Base-by-base conservation (phyloP, 1,140 invertebrate species). In the Pteromalus puparum region DNA sequence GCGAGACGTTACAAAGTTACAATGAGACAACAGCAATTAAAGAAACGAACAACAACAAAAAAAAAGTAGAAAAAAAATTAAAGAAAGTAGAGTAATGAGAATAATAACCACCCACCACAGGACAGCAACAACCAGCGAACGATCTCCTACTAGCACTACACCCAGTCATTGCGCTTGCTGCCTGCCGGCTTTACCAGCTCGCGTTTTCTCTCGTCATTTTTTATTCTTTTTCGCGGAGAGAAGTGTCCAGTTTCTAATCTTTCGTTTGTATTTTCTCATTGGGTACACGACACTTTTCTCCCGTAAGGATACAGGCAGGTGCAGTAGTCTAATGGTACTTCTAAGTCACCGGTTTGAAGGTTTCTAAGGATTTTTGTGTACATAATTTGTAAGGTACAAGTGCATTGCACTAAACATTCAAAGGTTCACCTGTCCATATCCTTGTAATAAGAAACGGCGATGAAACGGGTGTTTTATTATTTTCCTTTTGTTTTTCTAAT, bases 51-150 rank as follows among this genome's bases (percentile, higher is more conserved):
- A 84, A 76, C 24, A 78, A 85, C 53, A 79, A 87, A 48, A 72
- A 82, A 79, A 61, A 70, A 70, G 30, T 48, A 76, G 38, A 83
- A 85, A 87, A 74, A 42, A 85, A 30, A 77, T 85, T 72, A 77
- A 53, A 61, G 46, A 84, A 85, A 85, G 68, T 81, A 81, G 38
- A 82, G 77, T 87, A 88, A 87, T 86, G 72, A 86, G 81, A 84
- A 84, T 84, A 84, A 61, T 85, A 87, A 91, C 90, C 90, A 93
- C 90, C 92, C 92, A 93, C 92, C 92, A 93, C 92, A 93, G 92
- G 92, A 93, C 92, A 93, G 92, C 92, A 93, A 93, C 92, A 93
- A 93, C 92, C 92, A 93, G 91, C 92, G 88, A 91, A 91, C 88
- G 90, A 91, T 89, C 89, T 85, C 79, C 84, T 92, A 92, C 89